Evolutionary conservation across 2,113 vertebrate species (phyloP).

Genomic region (Saguinus midas): DNA sequence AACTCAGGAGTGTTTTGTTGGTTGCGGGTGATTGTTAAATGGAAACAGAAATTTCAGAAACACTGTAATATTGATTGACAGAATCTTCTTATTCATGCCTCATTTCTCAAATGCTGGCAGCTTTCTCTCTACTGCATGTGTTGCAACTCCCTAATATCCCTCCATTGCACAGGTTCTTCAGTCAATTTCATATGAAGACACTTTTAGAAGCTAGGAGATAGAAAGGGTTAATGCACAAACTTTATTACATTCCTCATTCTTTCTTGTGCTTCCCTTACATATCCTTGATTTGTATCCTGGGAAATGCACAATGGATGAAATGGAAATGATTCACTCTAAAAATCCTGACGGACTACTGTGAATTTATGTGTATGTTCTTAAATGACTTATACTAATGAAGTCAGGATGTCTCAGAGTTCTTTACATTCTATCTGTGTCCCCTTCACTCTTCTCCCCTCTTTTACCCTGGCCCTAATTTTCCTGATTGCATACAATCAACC

Average conservation of each 20-base stretch:
- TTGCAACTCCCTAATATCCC: neutral
- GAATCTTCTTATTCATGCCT: neutral
- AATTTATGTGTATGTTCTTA: constrained; percentile 43
- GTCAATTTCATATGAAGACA: neutral
- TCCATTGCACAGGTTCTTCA: neutral
- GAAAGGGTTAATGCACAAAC: neutral
- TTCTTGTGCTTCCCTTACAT: neutral
- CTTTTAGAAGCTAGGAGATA: neutral
- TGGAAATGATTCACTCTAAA: neutral
- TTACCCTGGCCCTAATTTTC: neutral
- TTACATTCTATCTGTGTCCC: neutral
- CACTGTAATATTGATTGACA: constrained; percentile 3
- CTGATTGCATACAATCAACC: neutral
- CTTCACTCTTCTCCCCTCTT: neutral
- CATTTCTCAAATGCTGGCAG: neutral
- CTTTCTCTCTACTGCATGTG: neutral
- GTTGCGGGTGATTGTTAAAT: neutral
- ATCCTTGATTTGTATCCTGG: neutral
- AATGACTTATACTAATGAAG: constrained; percentile 19
- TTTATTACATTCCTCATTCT: neutral
- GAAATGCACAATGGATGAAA: neutral
- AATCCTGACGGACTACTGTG: neutral
- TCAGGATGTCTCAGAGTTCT: neutral
- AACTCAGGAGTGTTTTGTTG: constrained; percentile 9
- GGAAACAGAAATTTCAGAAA: neutral